These are phyloP conservation scores for Asteroscopus sphinx DNA, from an alignment of 2,888 invertebrate genomes.

Conservation along the genomic window DNA sequence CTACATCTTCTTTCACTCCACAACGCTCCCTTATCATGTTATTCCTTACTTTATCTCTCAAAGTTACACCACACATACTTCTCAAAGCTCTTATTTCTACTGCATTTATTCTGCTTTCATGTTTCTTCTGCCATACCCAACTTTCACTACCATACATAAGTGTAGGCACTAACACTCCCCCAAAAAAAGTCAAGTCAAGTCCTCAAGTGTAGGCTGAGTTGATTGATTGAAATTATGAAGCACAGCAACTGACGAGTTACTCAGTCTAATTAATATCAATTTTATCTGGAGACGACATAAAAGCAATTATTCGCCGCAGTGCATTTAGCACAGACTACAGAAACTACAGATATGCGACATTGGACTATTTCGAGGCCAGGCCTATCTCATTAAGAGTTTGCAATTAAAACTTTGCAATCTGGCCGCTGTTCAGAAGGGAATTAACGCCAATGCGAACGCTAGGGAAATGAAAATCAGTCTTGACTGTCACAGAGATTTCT, in stretches of 20 bases:
- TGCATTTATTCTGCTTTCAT: no score
- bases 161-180: no score
- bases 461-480: constrained; percentile 75
- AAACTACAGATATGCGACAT: constrained; percentile 49
- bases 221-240: neutral
- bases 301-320: constrained; percentile 55
- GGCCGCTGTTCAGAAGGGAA: constrained; percentile 71
- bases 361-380: constrained; percentile 69
- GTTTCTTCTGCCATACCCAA: no score
- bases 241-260: constrained; percentile 26
- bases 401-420: constrained; percentile 84
- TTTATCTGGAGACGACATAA: constrained; percentile 46
- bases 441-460: constrained; percentile 73
- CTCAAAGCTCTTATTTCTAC: no score
- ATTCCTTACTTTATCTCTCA: no score
- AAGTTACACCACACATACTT: no score
- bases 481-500: constrained; percentile 49
- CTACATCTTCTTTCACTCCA: no score
- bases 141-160: no score
- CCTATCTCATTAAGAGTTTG: constrained; percentile 82
- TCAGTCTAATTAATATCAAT: constrained; percentile 50
- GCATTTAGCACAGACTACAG: constrained; percentile 48
- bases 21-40: no score
- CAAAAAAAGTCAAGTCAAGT: no score
- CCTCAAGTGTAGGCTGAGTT: no score